A percentile compares a stretch with the other conserved stretches of the same genome.
Evolutionary conservation across 2,797 vertebrate genomes (phyloP).

Genomic region (Tapera naevia): DNA sequence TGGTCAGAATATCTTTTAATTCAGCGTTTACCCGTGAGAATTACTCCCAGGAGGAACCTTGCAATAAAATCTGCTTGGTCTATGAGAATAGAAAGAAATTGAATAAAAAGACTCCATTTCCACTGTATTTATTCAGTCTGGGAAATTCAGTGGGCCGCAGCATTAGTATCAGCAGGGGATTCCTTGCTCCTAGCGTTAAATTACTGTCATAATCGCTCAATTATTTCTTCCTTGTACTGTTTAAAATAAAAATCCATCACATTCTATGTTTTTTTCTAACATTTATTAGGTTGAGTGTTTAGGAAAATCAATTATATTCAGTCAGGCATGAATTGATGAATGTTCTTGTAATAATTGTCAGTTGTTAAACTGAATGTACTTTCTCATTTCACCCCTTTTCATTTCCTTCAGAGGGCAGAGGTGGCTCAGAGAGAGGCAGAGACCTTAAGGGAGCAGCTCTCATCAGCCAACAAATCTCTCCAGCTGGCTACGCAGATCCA

Average conservation of each 20-base stretch:
- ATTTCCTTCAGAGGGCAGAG: constrained; percentile 90
- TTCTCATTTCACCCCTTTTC: constrained; percentile 77
- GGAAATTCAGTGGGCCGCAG: constrained; percentile 85
- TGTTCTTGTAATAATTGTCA: constrained; percentile 87
- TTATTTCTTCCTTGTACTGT: constrained; percentile 89
- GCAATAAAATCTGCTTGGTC: constrained; percentile 81
- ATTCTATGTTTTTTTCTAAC: constrained; percentile 81
- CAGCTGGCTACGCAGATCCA: constrained; percentile 87
- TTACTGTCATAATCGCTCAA: constrained; percentile 90
- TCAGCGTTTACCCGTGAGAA: constrained; percentile 79
- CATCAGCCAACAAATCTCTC: constrained; percentile 89
- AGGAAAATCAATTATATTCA: constrained; percentile 88
- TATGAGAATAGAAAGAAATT: constrained; percentile 84
- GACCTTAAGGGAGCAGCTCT: constrained; percentile 91
- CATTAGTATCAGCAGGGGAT: constrained; percentile 86
- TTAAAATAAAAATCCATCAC: constrained; percentile 89
- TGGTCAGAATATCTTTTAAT: constrained; percentile 77
- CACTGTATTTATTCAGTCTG: constrained; percentile 85
- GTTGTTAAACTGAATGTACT: constrained; percentile 83
- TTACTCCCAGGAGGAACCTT: constrained; percentile 79
- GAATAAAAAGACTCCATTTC: constrained; percentile 86
- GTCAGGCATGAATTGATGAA: constrained; percentile 87
- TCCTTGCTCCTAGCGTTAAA: constrained; percentile 88
- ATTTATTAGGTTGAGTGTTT: constrained; percentile 89
- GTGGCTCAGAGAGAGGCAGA: constrained; percentile 92